These are phyloP conservation scores for Chrysotoxum bicinctum DNA, from an alignment of 2,888 invertebrate genomes.

Conservation along the genomic window DNA sequence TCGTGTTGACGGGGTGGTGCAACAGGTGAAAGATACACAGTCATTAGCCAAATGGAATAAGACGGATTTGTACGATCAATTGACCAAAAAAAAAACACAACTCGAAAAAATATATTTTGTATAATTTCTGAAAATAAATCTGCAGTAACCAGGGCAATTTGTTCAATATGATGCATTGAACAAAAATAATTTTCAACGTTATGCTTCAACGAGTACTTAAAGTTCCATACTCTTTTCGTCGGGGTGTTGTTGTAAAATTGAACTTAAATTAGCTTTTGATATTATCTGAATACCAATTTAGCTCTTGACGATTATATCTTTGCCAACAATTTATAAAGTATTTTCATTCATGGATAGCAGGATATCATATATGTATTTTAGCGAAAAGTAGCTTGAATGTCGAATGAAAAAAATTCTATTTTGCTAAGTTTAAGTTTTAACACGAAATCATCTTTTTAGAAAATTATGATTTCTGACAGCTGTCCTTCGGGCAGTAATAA, in stretches of 20 bases:
- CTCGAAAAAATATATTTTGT: neutral
- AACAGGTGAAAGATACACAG: conserved; percentile 57
- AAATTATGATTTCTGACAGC: neutral
- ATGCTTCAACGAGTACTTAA: conserved; percentile 5
- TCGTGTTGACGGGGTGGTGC: conserved; percentile 54
- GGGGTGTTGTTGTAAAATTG: neutral
- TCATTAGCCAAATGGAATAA: conserved; percentile 63
- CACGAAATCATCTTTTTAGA: neutral
- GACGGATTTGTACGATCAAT: conserved; percentile 34
- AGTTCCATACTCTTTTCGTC: conserved; percentile 12
- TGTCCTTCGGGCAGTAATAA: conserved; percentile 18
- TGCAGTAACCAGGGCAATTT: conserved; percentile 58
- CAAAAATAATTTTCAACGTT: conserved; percentile 18
- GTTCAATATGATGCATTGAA: conserved; percentile 16
- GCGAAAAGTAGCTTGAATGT: neutral
- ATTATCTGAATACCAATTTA: neutral
- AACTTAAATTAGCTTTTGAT: conserved; percentile 10
- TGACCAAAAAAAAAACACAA: conserved; percentile 44
- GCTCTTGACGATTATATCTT: neutral
- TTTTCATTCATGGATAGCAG: conserved; percentile 24
- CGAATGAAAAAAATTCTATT: neutral
- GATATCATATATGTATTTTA: neutral
- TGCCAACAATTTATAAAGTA: neutral
- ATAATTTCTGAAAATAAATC: conserved; percentile 40
- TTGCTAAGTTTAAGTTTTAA: neutral